phyloP scores from a whole-genome alignment of 2,113 vertebrate genomes.

The Sinocyclocheilus maitianheensis region DNA sequence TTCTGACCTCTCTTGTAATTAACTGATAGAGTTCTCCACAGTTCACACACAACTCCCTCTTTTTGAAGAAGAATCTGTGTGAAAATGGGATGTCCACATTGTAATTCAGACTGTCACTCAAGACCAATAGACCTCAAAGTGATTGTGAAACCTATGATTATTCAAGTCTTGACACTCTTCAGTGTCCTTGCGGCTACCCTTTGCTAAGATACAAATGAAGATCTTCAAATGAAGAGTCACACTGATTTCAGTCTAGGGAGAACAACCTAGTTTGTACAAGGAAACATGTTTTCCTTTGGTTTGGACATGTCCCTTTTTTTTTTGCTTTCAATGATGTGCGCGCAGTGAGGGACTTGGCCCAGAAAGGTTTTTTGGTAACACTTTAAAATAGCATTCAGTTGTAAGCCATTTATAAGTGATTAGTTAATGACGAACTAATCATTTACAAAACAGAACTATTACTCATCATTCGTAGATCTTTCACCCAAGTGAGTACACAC shows the following conservation, averaged over 20 bases:
- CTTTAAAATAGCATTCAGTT: too few relatives aligned
- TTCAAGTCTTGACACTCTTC: conserved; percentile 13
- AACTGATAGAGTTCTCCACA: conserved; percentile 41
- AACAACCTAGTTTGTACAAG: conserved; percentile 18
- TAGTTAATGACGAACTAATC: too few relatives aligned
- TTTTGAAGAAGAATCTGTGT: conserved; percentile 9
- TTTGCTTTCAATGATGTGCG: conserved; percentile 46
- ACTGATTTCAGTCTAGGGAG: not conserved
- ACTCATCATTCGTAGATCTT: too few relatives aligned
- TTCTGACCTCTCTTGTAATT: conserved; percentile 50
- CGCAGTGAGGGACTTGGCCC: conserved; percentile 44
- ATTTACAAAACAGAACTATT: too few relatives aligned
- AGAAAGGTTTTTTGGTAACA: conserved; percentile 46
- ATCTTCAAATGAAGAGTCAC: not conserved
- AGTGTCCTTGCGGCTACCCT: conserved; percentile 23
- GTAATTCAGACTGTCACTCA: conserved; percentile 39
- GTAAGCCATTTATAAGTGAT: too few relatives aligned
- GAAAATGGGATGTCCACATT: conserved; percentile 24
- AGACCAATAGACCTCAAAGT: conserved; percentile 36
- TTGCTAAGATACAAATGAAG: conserved; percentile 6
- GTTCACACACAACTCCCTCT: conserved; percentile 16
- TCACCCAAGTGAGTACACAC: too few relatives aligned
- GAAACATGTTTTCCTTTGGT: conserved; percentile 55
- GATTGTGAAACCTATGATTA: conserved; percentile 48
- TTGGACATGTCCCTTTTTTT: conserved; percentile 58